Evolutionary conservation across 2,888 invertebrate genomes (phyloP), one percentile per base, ranked within the genome.

Genomic region (Drosophila fulvimacula): DNA sequence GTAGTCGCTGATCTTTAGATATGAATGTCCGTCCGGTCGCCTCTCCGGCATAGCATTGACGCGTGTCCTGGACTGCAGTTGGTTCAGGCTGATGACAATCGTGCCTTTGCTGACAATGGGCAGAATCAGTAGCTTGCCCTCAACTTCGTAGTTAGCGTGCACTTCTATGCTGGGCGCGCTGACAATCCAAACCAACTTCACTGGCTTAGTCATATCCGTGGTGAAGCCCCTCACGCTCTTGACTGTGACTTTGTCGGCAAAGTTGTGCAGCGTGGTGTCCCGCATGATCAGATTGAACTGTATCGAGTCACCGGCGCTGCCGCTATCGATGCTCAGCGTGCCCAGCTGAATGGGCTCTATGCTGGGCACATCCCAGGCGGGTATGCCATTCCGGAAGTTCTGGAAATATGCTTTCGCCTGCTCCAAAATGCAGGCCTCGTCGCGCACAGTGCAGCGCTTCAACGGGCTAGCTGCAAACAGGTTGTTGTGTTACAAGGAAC

Each of bases 71-170:
- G 56, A 17, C 19, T 67, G 61, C 2, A 84, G 58, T 4, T 79
- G 57, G 2, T 48, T 38, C 5, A 90, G 30, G 1, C 36, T 57
- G 60, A 86, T 68, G 24, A 60, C 17, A 1, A 82, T 0, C 6
- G 79, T 61, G 15, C 90, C 91, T 6, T 80, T 74, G 38, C 89
- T 82, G 5, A 60, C 52, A 1, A 90, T 68, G 4, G 90, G 91
- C 41, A 90, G 41, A 0, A 90, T 63, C 9, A 90, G 59, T 0
- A 90, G 59, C 44, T 81, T 84, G 17, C 90, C 90, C 9, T 69
- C 67, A 5, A 88, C 76, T 10, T 83, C 81, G 49, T 90, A 90
- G 15, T 86, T 65, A 19, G 88, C 74, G 7, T 42, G 71, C 24
- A 90, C 52, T 38, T 69, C 77, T 3, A 86, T n/a, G 3, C 53